Conservation (phyloP, 2,797 vertebrate genomes). For the Limosa lapponica region DNA sequence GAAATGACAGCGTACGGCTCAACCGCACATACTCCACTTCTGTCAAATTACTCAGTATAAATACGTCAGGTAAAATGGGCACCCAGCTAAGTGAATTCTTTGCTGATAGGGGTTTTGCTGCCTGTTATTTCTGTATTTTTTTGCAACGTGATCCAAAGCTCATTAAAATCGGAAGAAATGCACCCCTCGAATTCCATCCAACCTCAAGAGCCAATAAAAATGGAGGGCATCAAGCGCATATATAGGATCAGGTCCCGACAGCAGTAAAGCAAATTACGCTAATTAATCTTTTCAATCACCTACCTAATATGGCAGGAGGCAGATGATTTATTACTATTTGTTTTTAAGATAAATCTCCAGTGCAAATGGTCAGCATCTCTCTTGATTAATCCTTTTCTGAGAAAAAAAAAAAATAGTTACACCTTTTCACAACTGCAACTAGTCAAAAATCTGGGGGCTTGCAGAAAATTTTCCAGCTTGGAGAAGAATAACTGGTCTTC, state of each 20-base stretch:
- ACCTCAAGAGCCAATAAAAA: neutral
- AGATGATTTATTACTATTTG: neutral
- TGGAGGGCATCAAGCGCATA: neutral
- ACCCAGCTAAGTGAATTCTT: conserved; percentile 58
- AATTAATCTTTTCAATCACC: neutral
- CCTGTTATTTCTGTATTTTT: conserved; percentile 26
- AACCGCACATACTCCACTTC: conserved; percentile 33
- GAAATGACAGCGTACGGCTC: conserved; percentile 47
- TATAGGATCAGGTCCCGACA: neutral
- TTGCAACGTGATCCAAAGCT: neutral
- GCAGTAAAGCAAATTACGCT: neutral
- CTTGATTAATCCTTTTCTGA: neutral
- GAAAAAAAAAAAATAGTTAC: neutral
- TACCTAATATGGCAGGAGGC: neutral
- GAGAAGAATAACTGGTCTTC: neutral
- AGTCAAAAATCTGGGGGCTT: neutral
- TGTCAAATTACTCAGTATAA: conserved; percentile 61
- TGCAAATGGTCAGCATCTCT: neutral
- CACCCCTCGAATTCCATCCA: neutral
- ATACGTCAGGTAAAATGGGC: conserved; percentile 52
- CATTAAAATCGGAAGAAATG: conserved; percentile 16
- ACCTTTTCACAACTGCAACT: neutral
- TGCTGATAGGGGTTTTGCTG: conserved; percentile 12
- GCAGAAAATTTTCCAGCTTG: neutral
- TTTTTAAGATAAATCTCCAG: neutral